phyloP scores from a whole-genome alignment of 2,888 invertebrate species.

The Chirona hameri region DNA sequence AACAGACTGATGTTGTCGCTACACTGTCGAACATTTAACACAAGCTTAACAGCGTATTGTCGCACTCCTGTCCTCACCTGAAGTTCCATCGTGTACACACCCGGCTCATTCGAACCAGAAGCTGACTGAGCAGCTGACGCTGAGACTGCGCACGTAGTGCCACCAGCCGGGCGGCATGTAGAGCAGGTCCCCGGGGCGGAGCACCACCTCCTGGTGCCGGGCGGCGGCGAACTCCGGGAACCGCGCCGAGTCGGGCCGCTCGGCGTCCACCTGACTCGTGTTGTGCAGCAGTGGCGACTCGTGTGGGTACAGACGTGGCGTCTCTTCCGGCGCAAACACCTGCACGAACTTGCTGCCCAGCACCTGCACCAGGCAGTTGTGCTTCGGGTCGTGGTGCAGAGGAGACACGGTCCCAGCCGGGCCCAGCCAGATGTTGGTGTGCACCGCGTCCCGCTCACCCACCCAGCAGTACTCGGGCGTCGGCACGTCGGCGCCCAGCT shows the following conservation, averaged over 20 bases:
- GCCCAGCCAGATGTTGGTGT: slow-evolving; percentile 97
- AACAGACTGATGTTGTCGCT: too few species aligned
- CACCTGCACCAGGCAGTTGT: slow-evolving; percentile 79
- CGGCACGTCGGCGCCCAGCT: slow-evolving; percentile 76
- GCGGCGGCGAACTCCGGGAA: slow-evolving; percentile 62
- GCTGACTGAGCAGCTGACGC: slow-evolving; percentile 90
- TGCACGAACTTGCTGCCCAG: slow-evolving; percentile 86
- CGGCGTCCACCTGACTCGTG: slow-evolving; percentile 68
- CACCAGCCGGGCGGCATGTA: slow-evolving; percentile 95
- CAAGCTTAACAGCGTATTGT: too few species aligned
- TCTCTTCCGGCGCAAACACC: slow-evolving; percentile 70
- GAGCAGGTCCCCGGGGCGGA: slow-evolving; percentile 70
- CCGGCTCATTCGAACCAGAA: slow-evolving; percentile 84
- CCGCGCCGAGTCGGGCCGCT: slow-evolving; percentile 61
- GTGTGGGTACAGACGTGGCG: slow-evolving; percentile 72
- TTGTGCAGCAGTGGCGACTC: slow-evolving; percentile 70
- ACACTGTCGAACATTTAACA: too few species aligned
- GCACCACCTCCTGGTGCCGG: slow-evolving; percentile 33
- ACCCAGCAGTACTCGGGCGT: slow-evolving; percentile 84
- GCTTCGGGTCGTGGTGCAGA: slow-evolving; percentile 89
- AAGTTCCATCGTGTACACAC: neutral
- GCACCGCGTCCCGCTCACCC: slow-evolving; percentile 54
- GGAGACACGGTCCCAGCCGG: slow-evolving; percentile 91
- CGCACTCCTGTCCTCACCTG: too few species aligned
- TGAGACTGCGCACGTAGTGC: slow-evolving; percentile 89